Evolutionary conservation across 2,888 invertebrate species (phyloP).

Genomic region (Protodeltote pygarga): DNA sequence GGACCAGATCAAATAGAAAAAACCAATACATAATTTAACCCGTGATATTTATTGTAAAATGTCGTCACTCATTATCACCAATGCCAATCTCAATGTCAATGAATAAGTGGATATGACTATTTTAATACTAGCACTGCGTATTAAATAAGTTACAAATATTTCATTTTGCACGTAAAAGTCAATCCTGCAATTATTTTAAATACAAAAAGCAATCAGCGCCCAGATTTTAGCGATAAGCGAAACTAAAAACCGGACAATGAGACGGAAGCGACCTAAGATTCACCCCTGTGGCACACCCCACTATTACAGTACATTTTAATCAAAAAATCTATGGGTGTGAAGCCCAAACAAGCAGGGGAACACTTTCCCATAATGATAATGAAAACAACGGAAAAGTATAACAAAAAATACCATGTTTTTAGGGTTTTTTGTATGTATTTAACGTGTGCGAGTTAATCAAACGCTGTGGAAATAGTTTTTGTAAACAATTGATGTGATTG

Average conservation of each 20-base stretch:
- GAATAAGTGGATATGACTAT: too few relatives aligned
- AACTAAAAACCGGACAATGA: slow-evolving; percentile 56
- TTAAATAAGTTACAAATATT: not conserved
- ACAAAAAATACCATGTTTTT: slow-evolving; percentile 70
- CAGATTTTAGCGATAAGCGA: slow-evolving; percentile 51
- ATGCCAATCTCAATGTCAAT: too few relatives aligned
- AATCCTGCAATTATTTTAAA: slow-evolving; percentile 8
- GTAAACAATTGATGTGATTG: slow-evolving; percentile 73
- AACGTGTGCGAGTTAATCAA: slow-evolving; percentile 73
- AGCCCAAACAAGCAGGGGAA: slow-evolving; percentile 81
- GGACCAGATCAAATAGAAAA: too few relatives aligned
- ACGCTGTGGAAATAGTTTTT: slow-evolving; percentile 72
- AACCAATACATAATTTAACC: too few relatives aligned
- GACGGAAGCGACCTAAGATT: slow-evolving; percentile 70
- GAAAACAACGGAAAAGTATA: slow-evolving; percentile 73
- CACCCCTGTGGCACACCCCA: slow-evolving; percentile 80
- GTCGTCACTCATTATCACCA: too few relatives aligned
- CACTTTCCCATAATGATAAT: slow-evolving; percentile 85
- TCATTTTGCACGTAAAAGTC: slow-evolving; percentile 1
- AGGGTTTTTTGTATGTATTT: slow-evolving; percentile 67
- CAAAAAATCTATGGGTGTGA: slow-evolving; percentile 83
- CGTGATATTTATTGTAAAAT: too few relatives aligned
- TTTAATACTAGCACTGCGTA: too few relatives aligned
- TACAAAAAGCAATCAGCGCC: slow-evolving; percentile 43
- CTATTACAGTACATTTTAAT: slow-evolving; percentile 79